phyloP scores from a whole-genome alignment of 2,888 invertebrate genomes.

The Bembecia ichneumoniformis region DNA sequence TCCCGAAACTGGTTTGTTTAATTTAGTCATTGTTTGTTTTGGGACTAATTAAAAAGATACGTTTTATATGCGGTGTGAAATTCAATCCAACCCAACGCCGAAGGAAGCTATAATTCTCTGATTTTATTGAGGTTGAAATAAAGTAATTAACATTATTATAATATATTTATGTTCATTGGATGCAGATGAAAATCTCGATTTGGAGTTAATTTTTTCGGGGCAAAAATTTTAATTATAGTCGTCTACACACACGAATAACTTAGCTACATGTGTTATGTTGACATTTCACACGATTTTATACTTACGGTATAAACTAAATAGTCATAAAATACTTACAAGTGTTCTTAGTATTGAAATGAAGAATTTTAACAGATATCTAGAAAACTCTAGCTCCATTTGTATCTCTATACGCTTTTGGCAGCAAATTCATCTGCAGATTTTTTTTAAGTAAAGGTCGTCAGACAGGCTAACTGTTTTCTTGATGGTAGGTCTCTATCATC shows the following conservation, averaged over 20 bases:
- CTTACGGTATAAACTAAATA: no score
- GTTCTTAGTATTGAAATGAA: no score
- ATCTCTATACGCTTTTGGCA: no score
- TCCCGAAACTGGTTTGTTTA: conserved; percentile 3
- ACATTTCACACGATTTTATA: background rate
- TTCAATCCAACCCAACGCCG: background rate
- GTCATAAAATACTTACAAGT: no score
- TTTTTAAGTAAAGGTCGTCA: no score
- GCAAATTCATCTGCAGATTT: no score
- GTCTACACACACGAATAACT: background rate
- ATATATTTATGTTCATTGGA: background rate
- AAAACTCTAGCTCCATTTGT: no score
- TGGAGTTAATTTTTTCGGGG: background rate
- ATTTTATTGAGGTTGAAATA: conserved; percentile 1
- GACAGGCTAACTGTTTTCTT: no score
- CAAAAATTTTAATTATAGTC: background rate
- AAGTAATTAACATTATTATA: background rate
- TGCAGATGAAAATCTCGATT: background rate
- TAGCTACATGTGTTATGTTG: background rate
- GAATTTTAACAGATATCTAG: no score
- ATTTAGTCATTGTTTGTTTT: conserved; percentile 2
- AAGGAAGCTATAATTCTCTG: background rate
- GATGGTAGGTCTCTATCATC: no score
- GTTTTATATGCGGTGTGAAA: background rate
- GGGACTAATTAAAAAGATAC: conserved; percentile 2